phyloP scores from a whole-genome alignment of 2,113 vertebrate species.

The Nycticorax nycticorax region DNA sequence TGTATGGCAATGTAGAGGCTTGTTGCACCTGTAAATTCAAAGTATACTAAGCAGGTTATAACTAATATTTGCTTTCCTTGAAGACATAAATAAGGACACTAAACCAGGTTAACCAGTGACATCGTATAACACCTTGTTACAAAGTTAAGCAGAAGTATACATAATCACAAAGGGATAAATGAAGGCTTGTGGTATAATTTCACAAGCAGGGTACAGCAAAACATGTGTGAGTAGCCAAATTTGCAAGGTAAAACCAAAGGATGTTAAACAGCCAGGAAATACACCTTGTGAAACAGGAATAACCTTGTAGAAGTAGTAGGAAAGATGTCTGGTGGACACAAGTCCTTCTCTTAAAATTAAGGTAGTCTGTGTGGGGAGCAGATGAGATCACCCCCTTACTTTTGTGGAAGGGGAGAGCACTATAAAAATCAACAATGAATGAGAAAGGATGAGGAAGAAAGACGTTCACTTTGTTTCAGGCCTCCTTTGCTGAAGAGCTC shows the following conservation, averaged over 20 bases:
- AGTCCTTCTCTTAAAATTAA: background rate
- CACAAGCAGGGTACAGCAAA: background rate
- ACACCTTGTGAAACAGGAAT: background rate
- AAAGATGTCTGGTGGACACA: background rate
- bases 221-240: background rate
- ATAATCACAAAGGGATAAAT: background rate
- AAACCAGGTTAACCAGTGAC: background rate
- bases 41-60: background rate
- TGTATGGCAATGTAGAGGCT: background rate
- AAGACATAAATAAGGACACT: background rate
- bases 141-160: background rate
- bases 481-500: background rate
- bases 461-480: accelerated
- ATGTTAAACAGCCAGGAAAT: background rate
- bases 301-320: background rate
- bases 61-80: background rate
- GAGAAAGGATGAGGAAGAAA: background rate
- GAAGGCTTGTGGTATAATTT: background rate
- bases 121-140: background rate
- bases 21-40: background rate
- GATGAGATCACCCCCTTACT: background rate
- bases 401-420: background rate
- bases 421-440: background rate
- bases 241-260: background rate
- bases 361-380: background rate